Evolutionary conservation across 1,140 invertebrate species (phyloP), one percentile per base, ranked within the genome.

Genomic region (Diabrotica virgifera): DNA sequence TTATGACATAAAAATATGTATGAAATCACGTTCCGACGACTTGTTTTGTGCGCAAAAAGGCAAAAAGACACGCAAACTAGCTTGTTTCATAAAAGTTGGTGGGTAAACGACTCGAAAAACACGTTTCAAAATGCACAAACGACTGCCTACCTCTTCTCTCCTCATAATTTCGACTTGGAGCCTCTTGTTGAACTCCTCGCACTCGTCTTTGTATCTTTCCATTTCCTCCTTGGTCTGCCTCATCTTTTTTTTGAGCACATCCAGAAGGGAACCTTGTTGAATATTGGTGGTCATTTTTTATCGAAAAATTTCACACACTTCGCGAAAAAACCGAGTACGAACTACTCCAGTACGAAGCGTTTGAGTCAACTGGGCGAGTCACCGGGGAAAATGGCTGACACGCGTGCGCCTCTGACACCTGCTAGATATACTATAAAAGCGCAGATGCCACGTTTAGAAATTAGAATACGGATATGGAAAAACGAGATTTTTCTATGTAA

Each of bases 211-310:
- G 83, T 94, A 95, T 81, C 93, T 91, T 80, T 98, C 96, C 89
- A 95, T 92, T 85, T 99, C 96, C 80, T 97, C 94, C 84, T 97
- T 97, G 67, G 96, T 94, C 80, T 95, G 93, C 74, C 93, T 88
- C 96, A 99, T 98, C 89, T 99, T 99, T 87, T 97, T 97, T 87
- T 99, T 99, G 71, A 99, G 86, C 74, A 96, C 93, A 84, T 97
- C 95, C 77, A 97, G 85, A 70, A 97, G 87, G 74, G 90, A 90
- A 75, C 91, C 91, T 83, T 91, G 89, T 78, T 88, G 89, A 83
- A 92, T 87, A 83, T 90, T 92, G 75, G 90, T 87, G 83, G 90
- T 90, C 91, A 93, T 94, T 79, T 73, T 70, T 51, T 13, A 7
- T n/a, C 52, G 56, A 63, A 62, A 56, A 64, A 36, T n/a, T n/a